These are phyloP conservation scores for Rhizoglyphus robini DNA, from an alignment of 1,140 invertebrate species.

Conservation along the genomic window DNA sequence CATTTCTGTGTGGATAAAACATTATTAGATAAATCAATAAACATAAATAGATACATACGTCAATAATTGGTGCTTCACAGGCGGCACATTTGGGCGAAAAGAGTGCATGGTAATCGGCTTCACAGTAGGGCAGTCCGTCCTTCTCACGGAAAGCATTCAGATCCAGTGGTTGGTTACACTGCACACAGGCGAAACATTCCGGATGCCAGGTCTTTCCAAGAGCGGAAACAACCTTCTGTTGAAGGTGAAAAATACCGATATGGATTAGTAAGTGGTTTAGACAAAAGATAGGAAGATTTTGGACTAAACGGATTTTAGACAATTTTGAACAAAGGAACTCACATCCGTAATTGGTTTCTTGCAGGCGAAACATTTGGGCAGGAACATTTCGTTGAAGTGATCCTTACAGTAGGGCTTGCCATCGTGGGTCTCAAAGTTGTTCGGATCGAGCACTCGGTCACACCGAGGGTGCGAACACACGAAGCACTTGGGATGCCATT, in stretches of 20 bases:
- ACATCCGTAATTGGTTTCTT: constrained; percentile 93
- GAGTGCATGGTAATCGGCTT: constrained; percentile 92
- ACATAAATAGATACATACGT: constrained; percentile 74
- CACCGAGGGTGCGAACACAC: constrained; percentile 91
- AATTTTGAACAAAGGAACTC: constrained; percentile 34
- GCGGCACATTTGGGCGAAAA: constrained; percentile 96
- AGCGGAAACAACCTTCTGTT: constrained; percentile 68
- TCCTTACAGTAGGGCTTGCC: constrained; percentile 91
- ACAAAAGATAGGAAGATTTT: constrained; percentile 32
- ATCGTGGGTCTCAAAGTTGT: constrained; percentile 38
- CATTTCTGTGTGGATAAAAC: constrained; percentile 84
- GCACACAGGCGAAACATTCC: constrained; percentile 94
- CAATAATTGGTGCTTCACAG: constrained; percentile 94
- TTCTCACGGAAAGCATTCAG: constrained; percentile 16
- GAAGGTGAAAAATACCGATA: constrained; percentile 27
- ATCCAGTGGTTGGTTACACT: constrained; percentile 84
- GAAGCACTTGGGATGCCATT: constrained; percentile 99
- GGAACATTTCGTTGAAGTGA: constrained; percentile 96
- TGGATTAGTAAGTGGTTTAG: neutral
- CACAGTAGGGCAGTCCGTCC: constrained; percentile 90
- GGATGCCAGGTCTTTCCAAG: constrained; percentile 99
- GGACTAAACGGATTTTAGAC: no score
- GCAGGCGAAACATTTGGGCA: constrained; percentile 92
- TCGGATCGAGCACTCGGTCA: constrained; percentile 64
- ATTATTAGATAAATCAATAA: constrained; percentile 43